Evolutionary conservation across 2,113 vertebrate genomes (phyloP), one percentile per base, ranked within the genome.

Genomic region (Corythoichthys haematopterus): DNA sequence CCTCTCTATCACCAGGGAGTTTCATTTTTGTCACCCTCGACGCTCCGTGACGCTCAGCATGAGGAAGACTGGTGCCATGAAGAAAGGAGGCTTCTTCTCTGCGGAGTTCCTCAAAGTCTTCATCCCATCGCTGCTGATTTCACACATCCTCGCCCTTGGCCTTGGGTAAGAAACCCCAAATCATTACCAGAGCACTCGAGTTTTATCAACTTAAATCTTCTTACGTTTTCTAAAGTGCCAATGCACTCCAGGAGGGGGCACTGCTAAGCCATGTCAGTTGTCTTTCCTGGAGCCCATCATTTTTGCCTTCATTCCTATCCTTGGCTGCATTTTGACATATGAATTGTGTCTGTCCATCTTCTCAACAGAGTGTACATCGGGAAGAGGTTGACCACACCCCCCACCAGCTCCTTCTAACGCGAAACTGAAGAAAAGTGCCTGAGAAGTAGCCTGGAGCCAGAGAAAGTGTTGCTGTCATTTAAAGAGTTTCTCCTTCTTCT

Each of bases 71-170:
- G 95, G 97, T 50, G 97, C 93, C 79, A 98, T 99, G 97, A 98
- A 98, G 91, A 98, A 98, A 88, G 97, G 97, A 65, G 97, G 97
- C 59, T 92, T 99, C 85, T 99, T 99, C 91, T 99, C 97, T 1
- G 94, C 96, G 0, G 97, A 99, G 72, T 99, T 99, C 81, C 94
- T 99, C 75, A 96, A 98, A 87, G 94, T 99, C 83, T 98, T 98
- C 91, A 96, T 99, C 89, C 97, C 97, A 3, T 98, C 97, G 3
- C 92, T 99, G 81, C 92, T 99, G 80, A 93, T 99, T 60, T 98
- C 97, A 71, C 97, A 99, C 79, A 94, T 98, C 83, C 89, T 99
- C 83, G 97, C 95, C 85, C 88, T 99, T 85, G 97, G 97, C 66
- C 91, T 99, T 33, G 97, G 97, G 97, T 99, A 87, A 93, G 94